Percentiles rank a stretch among this genome's conserved stretches.
Conservation (phyloP, 2,113 vertebrate genomes). For the Calypte anna region DNA sequence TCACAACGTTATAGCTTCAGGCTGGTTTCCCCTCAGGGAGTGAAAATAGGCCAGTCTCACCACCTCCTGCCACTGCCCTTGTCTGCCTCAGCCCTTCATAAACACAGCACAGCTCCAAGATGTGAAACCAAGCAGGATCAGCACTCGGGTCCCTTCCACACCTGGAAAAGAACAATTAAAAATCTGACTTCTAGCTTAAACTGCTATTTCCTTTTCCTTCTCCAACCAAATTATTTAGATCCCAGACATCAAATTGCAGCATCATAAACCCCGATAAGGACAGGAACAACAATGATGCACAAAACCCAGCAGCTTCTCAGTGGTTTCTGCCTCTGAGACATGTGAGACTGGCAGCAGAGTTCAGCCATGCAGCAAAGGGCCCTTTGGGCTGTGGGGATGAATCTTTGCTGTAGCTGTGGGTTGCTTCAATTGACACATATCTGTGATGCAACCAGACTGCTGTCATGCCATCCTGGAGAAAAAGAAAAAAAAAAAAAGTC, state of each 20-base stretch:
- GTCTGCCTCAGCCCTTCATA: neutral
- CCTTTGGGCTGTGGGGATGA: neutral
- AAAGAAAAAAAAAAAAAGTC: neutral
- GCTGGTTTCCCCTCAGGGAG: neutral
- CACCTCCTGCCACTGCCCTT: neutral
- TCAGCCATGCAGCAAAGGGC: neutral
- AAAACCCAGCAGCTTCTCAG: neutral
- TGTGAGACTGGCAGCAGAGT: neutral
- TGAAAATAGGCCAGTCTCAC: neutral
- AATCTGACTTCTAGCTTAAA: neutral
- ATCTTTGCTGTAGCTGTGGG: neutral
- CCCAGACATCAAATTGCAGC: neutral
- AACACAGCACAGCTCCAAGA: neutral
- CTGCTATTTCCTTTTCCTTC: neutral
- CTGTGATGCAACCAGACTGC: neutral
- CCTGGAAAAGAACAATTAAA: neutral
- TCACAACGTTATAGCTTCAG: neutral
- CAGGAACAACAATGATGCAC: rapidly evolving
- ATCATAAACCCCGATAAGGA: neutral
- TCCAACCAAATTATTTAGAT: neutral
- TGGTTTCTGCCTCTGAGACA: neutral
- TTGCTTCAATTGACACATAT: neutral
- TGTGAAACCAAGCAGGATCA: neutral
- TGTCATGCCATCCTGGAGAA: neutral
- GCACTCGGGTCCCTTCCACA: rapidly evolving